These are phyloP conservation scores for Phasianus colchicus DNA, from an alignment of 2,113 vertebrate genomes.

Conservation along the genomic window DNA sequence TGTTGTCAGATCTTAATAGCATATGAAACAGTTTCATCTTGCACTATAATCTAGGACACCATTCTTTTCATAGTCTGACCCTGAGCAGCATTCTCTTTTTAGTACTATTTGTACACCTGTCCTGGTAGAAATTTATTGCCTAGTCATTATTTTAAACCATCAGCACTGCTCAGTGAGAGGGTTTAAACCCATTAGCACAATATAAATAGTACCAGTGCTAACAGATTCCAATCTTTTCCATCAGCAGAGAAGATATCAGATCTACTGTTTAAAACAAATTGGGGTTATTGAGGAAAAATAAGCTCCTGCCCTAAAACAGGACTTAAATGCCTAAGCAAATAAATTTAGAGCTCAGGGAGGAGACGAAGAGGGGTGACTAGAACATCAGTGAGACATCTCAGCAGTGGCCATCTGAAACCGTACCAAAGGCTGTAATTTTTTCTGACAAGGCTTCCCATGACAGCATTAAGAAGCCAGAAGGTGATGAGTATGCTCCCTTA, in stretches of 20 bases:
- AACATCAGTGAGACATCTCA: conserved; percentile 38
- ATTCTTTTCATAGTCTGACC: conserved; percentile 48
- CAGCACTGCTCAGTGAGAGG: not conserved
- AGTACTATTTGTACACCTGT: conserved; percentile 57
- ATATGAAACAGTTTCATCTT: conserved; percentile 44
- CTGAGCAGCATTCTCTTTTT: conserved; percentile 17
- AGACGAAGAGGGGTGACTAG: not conserved
- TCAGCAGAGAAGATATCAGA: conserved; percentile 3
- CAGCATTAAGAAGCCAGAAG: not conserved
- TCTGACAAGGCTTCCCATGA: not conserved
- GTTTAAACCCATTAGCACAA: conserved; percentile 47
- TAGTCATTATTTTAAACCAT: conserved; percentile 65
- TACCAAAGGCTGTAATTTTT: not conserved
- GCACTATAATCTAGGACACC: conserved; percentile 18
- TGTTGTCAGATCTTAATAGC: not conserved
- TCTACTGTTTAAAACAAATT: conserved; percentile 33
- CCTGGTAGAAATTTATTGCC: conserved; percentile 58
- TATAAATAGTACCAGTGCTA: conserved; percentile 49
- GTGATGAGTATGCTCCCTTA: not conserved
- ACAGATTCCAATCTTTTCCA: conserved; percentile 26
- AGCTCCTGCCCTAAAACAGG: conserved; percentile 13
- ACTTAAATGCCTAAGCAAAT: conserved; percentile 58
- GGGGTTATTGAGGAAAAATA: conserved; percentile 50
- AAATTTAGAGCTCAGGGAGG: conserved; percentile 38
- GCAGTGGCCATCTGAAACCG: conserved; percentile 28